phyloP scores from a whole-genome alignment of 2,797 vertebrate species.

The Pipistrellus pipistrellus region DNA sequence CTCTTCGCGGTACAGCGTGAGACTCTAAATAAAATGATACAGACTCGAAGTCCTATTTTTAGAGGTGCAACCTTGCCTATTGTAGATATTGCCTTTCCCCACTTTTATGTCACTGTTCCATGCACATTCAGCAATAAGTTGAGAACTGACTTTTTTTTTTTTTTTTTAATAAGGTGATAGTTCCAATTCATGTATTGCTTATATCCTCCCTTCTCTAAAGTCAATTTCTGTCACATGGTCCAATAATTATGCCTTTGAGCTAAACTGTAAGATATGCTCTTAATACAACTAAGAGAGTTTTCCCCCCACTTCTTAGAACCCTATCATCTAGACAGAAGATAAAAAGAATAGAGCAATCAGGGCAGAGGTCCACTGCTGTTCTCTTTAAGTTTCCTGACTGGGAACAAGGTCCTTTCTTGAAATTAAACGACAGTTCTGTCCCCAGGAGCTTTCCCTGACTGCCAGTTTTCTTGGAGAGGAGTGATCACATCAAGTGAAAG shows the following conservation, averaged over 20 bases:
- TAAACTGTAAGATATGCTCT: not conserved
- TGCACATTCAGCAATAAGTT: not conserved
- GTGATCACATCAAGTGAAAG: conserved; percentile 58
- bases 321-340: not conserved
- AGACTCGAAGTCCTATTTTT: not conserved
- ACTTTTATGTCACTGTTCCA: not conserved
- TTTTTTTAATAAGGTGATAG: not conserved
- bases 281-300: not conserved
- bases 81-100: not conserved
- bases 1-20: not conserved
- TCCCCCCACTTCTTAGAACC: not conserved
- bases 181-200: not conserved
- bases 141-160: not conserved
- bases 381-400: conserved; percentile 49
- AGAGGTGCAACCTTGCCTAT: not conserved
- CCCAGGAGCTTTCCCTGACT: conserved; percentile 54
- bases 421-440: conserved; percentile 66
- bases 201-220: not conserved
- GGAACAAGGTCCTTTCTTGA: conserved; percentile 61
- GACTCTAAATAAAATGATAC: not conserved
- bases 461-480: conserved; percentile 55
- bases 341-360: conserved; percentile 44
- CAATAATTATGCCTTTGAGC: not conserved
- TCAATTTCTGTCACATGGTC: not conserved
- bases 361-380: conserved; percentile 53